phyloP scores from a whole-genome alignment of 2,797 vertebrate species.

The Chromis chromis region DNA sequence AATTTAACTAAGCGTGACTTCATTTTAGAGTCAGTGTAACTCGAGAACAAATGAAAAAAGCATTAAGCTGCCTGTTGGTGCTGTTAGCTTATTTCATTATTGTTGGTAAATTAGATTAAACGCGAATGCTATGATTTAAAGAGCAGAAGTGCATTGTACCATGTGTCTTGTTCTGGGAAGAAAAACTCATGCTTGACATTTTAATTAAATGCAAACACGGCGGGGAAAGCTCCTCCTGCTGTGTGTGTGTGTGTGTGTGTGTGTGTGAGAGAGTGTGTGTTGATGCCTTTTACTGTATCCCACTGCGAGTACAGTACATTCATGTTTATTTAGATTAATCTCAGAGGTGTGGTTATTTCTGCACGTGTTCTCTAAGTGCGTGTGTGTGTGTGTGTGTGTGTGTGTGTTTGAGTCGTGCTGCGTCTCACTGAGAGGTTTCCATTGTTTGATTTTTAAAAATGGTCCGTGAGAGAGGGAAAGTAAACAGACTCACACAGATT shows the following conservation, averaged over 20 bases:
- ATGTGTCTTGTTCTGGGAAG: slow-evolving; percentile 2
- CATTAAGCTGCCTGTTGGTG: not conserved
- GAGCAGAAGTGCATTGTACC: not conserved
- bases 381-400: slow-evolving; percentile 18
- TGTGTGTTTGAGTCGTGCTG: slow-evolving; percentile 8
- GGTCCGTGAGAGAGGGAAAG: slow-evolving; percentile 6
- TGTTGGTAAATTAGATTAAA: not conserved
- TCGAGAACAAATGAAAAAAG: not conserved
- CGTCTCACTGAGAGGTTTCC: slow-evolving; percentile 25
- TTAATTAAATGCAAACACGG: slow-evolving; percentile 28
- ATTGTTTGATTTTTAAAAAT: slow-evolving; percentile 34
- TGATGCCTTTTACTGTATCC: slow-evolving; percentile 12
- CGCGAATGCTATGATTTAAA: not conserved
- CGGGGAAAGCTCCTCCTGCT: slow-evolving; percentile 26
- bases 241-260: slow-evolving; percentile 24
- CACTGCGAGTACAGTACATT: slow-evolving; percentile 27
- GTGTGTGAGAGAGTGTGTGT: too few relatives aligned
- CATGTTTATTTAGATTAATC: slow-evolving; percentile 33
- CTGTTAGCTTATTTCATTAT: slow-evolving; percentile 10
- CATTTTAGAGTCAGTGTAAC: slow-evolving; percentile 16
- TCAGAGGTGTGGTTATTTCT: slow-evolving; percentile 36
- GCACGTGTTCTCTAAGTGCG: slow-evolving; percentile 5
- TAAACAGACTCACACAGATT: slow-evolving; percentile 12
- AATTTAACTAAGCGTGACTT: slow-evolving; percentile 11
- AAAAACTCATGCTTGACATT: slow-evolving; percentile 39